Percentiles rank a stretch among this genome's conserved stretches.
Conservation (phyloP, 35 echinoderm and acorn worm species). For the Lytechinus variegatus region DNA sequence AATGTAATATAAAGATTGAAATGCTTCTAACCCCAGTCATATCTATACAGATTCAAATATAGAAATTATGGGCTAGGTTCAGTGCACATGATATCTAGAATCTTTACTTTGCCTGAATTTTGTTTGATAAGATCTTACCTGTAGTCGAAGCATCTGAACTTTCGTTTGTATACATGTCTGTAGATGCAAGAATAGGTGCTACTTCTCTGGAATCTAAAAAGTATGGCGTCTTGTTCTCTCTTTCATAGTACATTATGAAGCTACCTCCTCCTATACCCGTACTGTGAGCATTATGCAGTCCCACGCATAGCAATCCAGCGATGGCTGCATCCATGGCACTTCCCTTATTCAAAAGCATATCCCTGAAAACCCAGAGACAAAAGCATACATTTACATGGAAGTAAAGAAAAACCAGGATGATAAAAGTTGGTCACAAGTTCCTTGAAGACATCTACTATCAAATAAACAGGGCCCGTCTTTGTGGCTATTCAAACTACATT, state of each 20-base stretch:
- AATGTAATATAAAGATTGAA: too few relatives aligned
- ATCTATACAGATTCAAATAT: too few relatives aligned
- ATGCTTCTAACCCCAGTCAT: too few relatives aligned
- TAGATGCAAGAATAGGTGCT: slow-evolving; percentile 62
- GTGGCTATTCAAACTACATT: too few relatives aligned
- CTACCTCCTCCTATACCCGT: slow-evolving; percentile 82
- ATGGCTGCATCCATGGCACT: slow-evolving; percentile 83
- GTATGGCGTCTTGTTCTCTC: neutral
- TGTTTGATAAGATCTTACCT: neutral
- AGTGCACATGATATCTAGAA: too few relatives aligned
- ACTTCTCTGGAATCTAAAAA: slow-evolving; percentile 72
- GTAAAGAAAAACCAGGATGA: too few relatives aligned
- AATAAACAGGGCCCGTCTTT: too few relatives aligned
- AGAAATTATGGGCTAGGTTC: too few relatives aligned
- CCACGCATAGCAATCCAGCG: slow-evolving; percentile 71
- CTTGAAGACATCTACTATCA: too few relatives aligned
- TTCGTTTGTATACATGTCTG: slow-evolving; percentile 63
- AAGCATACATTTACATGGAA: neutral
- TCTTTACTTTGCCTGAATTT: too few relatives aligned
- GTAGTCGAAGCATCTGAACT: slow-evolving; percentile 5
- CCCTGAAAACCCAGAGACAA: slow-evolving; percentile 47
- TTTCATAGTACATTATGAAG: slow-evolving; percentile 76
- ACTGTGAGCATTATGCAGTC: slow-evolving; percentile 81
- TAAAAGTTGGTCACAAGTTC: too few relatives aligned
- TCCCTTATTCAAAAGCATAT: slow-evolving; percentile 71